Percentiles rank a stretch among this genome's conserved stretches.
Conservation (phyloP, 1,140 invertebrate genomes). For the Drosophila leontia region DNA sequence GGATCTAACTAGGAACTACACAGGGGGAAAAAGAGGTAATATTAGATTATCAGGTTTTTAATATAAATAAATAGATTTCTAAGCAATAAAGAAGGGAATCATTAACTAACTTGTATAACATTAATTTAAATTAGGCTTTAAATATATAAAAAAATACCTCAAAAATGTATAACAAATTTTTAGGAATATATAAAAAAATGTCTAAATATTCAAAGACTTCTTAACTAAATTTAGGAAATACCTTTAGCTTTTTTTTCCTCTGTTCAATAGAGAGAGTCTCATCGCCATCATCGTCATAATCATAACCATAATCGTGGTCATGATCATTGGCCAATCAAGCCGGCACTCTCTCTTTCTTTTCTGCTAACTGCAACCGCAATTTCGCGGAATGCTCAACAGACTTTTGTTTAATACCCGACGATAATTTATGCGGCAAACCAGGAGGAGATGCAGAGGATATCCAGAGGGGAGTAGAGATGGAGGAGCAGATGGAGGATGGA, state of each 20-base stretch:
- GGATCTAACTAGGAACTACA: slow-evolving; percentile 22
- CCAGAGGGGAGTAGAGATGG: neutral
- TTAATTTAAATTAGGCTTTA: too few species aligned
- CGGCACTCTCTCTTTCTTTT: slow-evolving; percentile 70
- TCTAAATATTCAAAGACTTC: too few species aligned
- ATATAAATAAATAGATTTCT: neutral
- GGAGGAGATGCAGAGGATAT: slow-evolving; percentile 6
- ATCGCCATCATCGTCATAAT: slow-evolving; percentile 10
- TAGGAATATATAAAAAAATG: too few species aligned
- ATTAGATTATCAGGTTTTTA: fast-evolving
- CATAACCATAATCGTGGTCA: slow-evolving; percentile 23
- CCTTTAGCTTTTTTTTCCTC: neutral
- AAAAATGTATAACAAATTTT: neutral
- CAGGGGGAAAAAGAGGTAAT: neutral
- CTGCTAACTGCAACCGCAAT: slow-evolving; percentile 67
- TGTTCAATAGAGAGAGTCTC: slow-evolving; percentile 26
- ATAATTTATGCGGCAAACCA: slow-evolving; percentile 70
- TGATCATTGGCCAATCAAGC: slow-evolving; percentile 48
- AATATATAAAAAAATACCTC: neutral
- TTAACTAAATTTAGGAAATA: neutral
- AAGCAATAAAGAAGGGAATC: neutral
- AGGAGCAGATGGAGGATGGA: slow-evolving; percentile 1
- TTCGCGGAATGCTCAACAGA: slow-evolving; percentile 64
- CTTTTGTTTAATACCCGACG: slow-evolving; percentile 66
- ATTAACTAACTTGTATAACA: neutral